Evolutionary conservation across 2,888 invertebrate genomes (phyloP), one percentile per base, ranked within the genome.

Genomic region (Zaprionus lineosus): DNA sequence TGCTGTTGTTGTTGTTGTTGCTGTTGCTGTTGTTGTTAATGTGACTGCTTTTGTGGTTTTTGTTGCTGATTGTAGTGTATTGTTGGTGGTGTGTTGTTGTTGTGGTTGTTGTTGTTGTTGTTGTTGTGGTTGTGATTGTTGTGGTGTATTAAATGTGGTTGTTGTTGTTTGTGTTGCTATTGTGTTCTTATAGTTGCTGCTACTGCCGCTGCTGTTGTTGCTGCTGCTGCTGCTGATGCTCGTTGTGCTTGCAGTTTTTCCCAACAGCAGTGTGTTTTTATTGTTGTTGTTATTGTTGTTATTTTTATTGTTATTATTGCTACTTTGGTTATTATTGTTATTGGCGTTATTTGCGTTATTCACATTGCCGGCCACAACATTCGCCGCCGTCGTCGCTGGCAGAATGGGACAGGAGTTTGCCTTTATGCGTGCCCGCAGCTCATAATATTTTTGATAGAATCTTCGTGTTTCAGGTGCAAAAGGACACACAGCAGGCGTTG

Each of bases 361-460:
- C 7, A 14, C 74, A 57, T 59, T 61, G 50, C 58, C 70, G 16
- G 65, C 44, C 39, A 52, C 28, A 39, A 91, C 47, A 36, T 59
- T 56, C 24, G 61, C 62, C 63, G 75, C 71, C 40, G 72, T 55
- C 40, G 58, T 83, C 81, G 93, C 92, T 87, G 93, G 92, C 91
- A 94, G 92, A 89, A 94, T 93, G 83, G 95, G 94, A 91, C 94
- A 95, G 91, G 95, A 95, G 87, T 94, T 94, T 89, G 95, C 95
- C 93, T 95, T 95, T 91, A 96, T 96, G 91, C 96, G 94, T 91
- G 95, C 95, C 91, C 94, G 94, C 91, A 96, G 93, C 92, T 95
- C 95, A 91, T 94, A 93, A 92, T 95, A 95, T 91, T 95, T 94
- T 92, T 95, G 94, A 93, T 95, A 95, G 94, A 96, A 96, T 94